A percentile compares a stretch with the other conserved stretches of the same genome.
These are phyloP conservation scores for Alces alces DNA, from an alignment of 2,113 vertebrate species.

Conservation along the genomic window DNA sequence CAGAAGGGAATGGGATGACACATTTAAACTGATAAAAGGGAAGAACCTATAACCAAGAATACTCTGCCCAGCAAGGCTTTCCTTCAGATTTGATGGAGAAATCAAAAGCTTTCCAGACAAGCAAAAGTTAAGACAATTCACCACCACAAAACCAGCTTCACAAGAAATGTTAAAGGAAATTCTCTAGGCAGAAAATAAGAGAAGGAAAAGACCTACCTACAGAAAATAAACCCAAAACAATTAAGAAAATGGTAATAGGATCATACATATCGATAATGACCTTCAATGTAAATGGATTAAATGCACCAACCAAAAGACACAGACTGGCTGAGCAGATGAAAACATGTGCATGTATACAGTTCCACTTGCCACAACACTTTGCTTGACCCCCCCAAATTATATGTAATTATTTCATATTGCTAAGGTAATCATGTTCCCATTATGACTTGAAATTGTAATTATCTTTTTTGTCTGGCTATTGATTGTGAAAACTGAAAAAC, in stretches of 20 bases:
- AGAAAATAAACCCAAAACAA: not conserved
- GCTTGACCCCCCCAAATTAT: not conserved
- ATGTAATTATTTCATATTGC: not conserved
- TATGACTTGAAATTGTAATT: not conserved
- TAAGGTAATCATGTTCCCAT: not conserved
- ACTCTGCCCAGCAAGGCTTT: not conserved
- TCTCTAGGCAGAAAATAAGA: not conserved
- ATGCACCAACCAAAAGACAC: not conserved
- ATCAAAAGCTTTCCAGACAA: not conserved
- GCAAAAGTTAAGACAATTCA: not conserved
- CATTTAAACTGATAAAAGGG: not conserved
- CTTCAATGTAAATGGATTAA: not conserved
- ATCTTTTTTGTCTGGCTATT: not conserved
- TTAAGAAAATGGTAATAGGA: not conserved
- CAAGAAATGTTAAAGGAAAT: not conserved
- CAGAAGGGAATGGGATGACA: not conserved
- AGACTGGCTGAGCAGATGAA: not conserved
- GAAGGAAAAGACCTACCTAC: not conserved
- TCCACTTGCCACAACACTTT: not conserved
- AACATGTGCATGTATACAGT: not conserved
- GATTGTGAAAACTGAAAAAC: not conserved
- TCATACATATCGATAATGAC: not conserved
- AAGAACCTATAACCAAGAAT: not conserved
- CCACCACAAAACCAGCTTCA: not conserved
- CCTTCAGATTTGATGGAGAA: not conserved